Base-by-base conservation (phyloP, 2,888 invertebrate genomes). In the Leptinotarsa rubiginosa region DNA sequence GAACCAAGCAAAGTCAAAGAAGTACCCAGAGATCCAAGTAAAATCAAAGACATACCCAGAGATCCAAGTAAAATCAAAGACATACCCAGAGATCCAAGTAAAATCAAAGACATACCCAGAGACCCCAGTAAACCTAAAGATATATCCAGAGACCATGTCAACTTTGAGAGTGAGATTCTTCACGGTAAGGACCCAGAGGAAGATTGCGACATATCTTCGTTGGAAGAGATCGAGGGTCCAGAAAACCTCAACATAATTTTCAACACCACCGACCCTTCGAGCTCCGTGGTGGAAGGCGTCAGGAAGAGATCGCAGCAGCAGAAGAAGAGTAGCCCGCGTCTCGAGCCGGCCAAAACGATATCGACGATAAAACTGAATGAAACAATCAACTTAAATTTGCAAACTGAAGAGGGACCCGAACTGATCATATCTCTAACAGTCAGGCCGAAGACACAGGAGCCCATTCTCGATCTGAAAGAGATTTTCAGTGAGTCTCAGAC, bases 351-450 rank as follows among this genome's bases (percentile, higher is more conserved):
- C 20, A 47, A 69, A 16, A 56, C 41, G 16, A 54, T 56, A 20
- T 69, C 75, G 4, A 75, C 66, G 41, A 79, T 82, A 18, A 72
- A 73, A 69, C 65, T 81, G 49, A 77, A 75, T 65, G 80, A 82
- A 66, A 81, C 81, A 15, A 77, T 78, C 10, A 81, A 81, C 64
- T 73, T 82, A 22, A 80, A 80, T 56, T 70, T 82, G 47, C 25
- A 77, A 70, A 80, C 80, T 3, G 75, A 75, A 7, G 69, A 78
- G 41, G 81, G 82, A 12, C 78, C 81, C 75, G 82, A 82, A 66
- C 62, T 82, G 52, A 62, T 82, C 4, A 80, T 82, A 56, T 81
- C 81, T 1, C 72, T 82, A 41, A 80, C 79, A 13, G 76, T 73
- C 49, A 77, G 75, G 65, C 81, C 81, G 10, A 77, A 74, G 70